Base-by-base conservation (phyloP, 2,113 vertebrate genomes). In the Gobio gobio region DNA sequence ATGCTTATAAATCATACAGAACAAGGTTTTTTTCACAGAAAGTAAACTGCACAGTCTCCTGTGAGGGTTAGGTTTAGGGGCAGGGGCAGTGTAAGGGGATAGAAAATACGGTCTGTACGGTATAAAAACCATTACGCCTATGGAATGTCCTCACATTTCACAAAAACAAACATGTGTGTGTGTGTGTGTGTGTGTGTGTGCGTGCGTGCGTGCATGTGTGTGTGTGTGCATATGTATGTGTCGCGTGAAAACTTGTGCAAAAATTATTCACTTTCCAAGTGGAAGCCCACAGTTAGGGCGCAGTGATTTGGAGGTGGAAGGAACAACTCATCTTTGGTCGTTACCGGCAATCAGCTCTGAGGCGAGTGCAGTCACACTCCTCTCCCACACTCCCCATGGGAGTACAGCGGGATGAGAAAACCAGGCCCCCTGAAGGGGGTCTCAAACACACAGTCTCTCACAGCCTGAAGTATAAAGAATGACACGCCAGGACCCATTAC, bases 331-430 rank as follows among this genome's bases (percentile, higher is more conserved):
- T 74, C 82, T 64, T 47, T 74, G 43, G 36, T 85, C 33, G n/a
- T 82, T 87, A 76, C 26, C 68, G 20, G n/a, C 70, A 73, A 81
- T 76, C 76, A 76, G 3, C 68, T 61, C 68, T 40, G 83, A 80
- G 43, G 45, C 10, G 4, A 26, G 70, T 9, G 26, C 33, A 58
- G 82, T 84, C 86, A 87, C 82, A 78, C 64, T 78, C 70, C 24
- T 73, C 85, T 66, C 86, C 59, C 56, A 79, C 77, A 8, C 63
- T 78, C 63, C 49, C 43, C 68, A 70, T 43, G 56, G 51, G 61
- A 74, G 22, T 9, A 54, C 24, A 66, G 76, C 45, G 26, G 33
- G 47, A 87, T 58, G 24, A 51, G 47, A 36, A 73, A 49, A 26
- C 16, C n/a, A 43, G 16, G 5, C 29, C 36, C 58, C 36, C 78